Conservation (phyloP, 2,113 vertebrate genomes). For the Orthonyx spaldingii region DNA sequence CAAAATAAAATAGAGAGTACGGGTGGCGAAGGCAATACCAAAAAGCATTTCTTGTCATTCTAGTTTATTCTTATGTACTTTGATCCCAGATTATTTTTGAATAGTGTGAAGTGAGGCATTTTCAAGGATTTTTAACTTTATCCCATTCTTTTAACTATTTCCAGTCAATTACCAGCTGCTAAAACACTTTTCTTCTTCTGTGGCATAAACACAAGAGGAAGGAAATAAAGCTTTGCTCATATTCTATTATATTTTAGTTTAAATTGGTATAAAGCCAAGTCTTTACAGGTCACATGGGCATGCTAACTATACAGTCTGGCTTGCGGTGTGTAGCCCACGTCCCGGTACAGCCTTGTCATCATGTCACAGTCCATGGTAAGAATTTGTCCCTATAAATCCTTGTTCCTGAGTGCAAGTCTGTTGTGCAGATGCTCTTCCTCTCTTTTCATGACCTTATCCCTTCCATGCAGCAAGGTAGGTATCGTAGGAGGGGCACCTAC, state of each 20-base stretch:
- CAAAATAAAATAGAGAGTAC: not conserved
- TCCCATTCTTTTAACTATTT: not conserved
- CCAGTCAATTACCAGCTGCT: not conserved
- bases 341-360: not conserved
- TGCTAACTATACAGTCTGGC: not conserved
- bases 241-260: not conserved
- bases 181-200: not conserved
- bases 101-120: not conserved
- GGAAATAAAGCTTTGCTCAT: not conserved
- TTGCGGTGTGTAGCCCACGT: not conserved
- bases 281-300: not conserved
- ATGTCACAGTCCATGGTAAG: not conserved
- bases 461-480: not conserved
- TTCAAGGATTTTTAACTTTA: not conserved
- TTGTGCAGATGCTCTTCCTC: not conserved
- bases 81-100: conserved; percentile 19
- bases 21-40: not conserved
- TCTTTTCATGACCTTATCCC: not conserved
- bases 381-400: not conserved
- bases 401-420: not conserved
- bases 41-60: not conserved
- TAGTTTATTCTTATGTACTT: not conserved
- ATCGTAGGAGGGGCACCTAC: not conserved
- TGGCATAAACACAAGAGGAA: not conserved
- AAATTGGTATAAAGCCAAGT: not conserved